Evolutionary conservation across 2,113 vertebrate genomes (phyloP).

Genomic region (Callopanchax toddi): DNA sequence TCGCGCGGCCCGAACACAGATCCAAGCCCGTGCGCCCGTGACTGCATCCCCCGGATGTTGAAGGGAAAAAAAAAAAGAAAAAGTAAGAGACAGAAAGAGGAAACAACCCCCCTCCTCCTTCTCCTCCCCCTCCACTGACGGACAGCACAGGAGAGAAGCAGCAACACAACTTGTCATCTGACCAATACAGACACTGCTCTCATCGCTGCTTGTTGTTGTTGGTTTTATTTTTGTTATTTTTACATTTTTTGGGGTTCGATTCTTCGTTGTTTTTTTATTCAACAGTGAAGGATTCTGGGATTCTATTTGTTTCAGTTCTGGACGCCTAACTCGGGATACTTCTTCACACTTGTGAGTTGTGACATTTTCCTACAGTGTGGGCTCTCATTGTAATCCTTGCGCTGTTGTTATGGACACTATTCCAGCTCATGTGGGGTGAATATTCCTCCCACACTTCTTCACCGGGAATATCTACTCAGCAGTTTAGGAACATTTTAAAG

Average conservation of each 20-base stretch:
- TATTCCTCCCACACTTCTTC: constrained; percentile 44
- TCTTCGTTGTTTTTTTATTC: constrained; percentile 45
- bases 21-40: constrained; percentile 72
- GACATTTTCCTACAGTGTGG: constrained; percentile 18
- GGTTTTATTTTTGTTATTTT: constrained; percentile 18
- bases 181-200: constrained; percentile 60
- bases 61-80: constrained; percentile 59
- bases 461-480: constrained; percentile 35
- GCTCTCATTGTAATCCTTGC: constrained; percentile 21
- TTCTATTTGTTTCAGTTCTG: background rate
- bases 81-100: constrained; percentile 65
- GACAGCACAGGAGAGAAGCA: constrained; percentile 68
- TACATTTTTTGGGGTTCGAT: constrained; percentile 10
- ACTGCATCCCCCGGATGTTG: constrained; percentile 68
- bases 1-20: constrained; percentile 69
- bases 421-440: constrained; percentile 48
- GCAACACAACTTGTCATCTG: constrained; percentile 76
- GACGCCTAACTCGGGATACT: constrained; percentile 28
- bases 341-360: constrained; percentile 34
- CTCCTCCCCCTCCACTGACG: constrained; percentile 30
- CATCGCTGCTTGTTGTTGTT: constrained; percentile 17
- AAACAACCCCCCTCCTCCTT: constrained; percentile 58
- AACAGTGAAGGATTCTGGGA: constrained; percentile 16
- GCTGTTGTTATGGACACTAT: constrained; percentile 44
- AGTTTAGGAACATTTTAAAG: constrained; percentile 17